Base-by-base conservation (phyloP, 1,140 invertebrate genomes). In the Eubasilissa regina region DNA sequence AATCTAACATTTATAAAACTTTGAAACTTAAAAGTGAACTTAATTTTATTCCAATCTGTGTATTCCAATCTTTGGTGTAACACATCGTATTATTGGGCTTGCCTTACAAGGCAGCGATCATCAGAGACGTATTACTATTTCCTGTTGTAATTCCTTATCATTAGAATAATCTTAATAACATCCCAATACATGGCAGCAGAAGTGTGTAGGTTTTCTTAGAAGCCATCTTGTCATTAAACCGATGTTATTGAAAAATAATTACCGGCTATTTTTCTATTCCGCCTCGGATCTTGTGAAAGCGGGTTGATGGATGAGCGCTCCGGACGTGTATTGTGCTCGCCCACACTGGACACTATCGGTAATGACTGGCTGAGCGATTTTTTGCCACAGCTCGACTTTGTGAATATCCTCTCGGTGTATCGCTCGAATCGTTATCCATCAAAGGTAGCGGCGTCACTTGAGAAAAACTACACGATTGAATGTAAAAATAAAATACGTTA, bases 211-310 rank as follows among this genome's bases (percentile, higher is more conserved):
- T 55, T 56, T 17, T 9, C 35, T 4, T 55, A 56, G 70, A 43
- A 74, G 70, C 48, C 19, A 56, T 74, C 51, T 56, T 74, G 56
- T 62, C 74, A 75, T 70, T 80, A 66, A 75, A 74, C 66, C 70
- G 76, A 66, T 81, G 80, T 81, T 81, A 81, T 81, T 81, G 80
- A 81, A 81, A 81, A 81, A 81, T 81, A 81, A 81, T 81, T 75
- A 77, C 58, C 58, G 53, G 66, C 62, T 48, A 66, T 77, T 77
- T 81, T 78, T 74, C 25, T 45, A 78, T 51, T 53, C 17, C 25
- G 47, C 17, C 55, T 53, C 21, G 13, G 47, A n/a, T 53, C 53
- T 76, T 81, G 80, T 75, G 80, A 81, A 81, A 81, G 80, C 72
- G n/a, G 15, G 25, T 19, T 81, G 80, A 81, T 81, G 64, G 62